phyloP scores from a whole-genome alignment of 2,113 vertebrate genomes.

The Pterophyllum scalare region DNA sequence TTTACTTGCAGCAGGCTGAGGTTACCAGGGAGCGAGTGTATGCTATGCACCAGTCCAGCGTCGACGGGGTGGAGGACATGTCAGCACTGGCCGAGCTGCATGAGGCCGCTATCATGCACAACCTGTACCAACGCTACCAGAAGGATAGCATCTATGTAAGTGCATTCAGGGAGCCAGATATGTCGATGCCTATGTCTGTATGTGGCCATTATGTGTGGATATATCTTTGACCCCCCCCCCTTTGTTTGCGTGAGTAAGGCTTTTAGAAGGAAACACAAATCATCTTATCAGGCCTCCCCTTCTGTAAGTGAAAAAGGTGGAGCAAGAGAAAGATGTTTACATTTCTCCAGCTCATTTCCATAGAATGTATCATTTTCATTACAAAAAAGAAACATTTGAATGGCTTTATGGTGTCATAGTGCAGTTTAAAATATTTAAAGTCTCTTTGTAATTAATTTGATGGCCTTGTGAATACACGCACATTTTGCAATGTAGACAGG shows the following conservation, averaged over 20 bases:
- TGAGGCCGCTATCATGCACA: slow-evolving; percentile 92
- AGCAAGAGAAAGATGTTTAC: background rate
- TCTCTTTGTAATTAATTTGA: background rate
- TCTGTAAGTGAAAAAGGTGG: background rate
- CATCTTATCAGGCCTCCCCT: slow-evolving; percentile 1
- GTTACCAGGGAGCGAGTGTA: slow-evolving; percentile 85
- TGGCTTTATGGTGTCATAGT: background rate
- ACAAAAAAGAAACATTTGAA: background rate
- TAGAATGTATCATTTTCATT: background rate
- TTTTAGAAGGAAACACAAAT: slow-evolving; percentile 32
- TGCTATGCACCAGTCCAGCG: slow-evolving; percentile 89
- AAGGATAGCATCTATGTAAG: slow-evolving; percentile 90
- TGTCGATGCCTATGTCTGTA: background rate
- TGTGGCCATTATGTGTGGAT: background rate
- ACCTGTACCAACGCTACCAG: slow-evolving; percentile 89
- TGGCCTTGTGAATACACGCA: background rate
- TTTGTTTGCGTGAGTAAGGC: slow-evolving; percentile 2
- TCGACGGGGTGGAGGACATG: slow-evolving; percentile 93
- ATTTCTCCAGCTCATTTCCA: background rate
- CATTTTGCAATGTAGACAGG: background rate
- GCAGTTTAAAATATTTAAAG: background rate
- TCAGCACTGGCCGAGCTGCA: slow-evolving; percentile 89
- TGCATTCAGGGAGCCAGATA: background rate
- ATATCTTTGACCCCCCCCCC: background rate
- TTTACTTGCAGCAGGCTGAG: slow-evolving; percentile 81